Evolutionary conservation across 1,140 invertebrate species (phyloP), one percentile per base, ranked within the genome.

Genomic region (Melipona quadrifasciata): DNA sequence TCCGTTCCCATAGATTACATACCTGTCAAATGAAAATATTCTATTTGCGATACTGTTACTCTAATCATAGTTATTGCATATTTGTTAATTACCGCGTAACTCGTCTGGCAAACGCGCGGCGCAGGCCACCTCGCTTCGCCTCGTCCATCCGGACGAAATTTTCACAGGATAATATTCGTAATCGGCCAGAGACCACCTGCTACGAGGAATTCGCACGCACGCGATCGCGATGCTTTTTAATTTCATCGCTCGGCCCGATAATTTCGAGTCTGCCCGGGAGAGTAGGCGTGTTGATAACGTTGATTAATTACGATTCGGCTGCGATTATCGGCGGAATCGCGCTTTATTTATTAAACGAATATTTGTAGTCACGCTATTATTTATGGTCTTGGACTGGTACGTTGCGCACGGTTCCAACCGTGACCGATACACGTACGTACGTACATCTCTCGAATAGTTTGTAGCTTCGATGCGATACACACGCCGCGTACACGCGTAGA

Each of bases 1-100:
- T 24, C 47, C 77, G 64, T 31, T 11, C 21, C 84, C 79, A 85
- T 80, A 85, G 79, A 85, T 89, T 80, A 90, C 88, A 90, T 89
- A 85, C 88, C 88, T 85, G 85, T 85, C 88, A 90, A 90, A 90
- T 89, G 88, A 90, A 87, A 89, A 89, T 89, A 90, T 90, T 89
- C 87, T 89, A 86, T 89, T 88, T 89, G 87, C 87, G 75, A 88
- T 88, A 88, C 84, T 85, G 81, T 89, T 89, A 89, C 87, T 88
- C 87, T 89, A 89, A 89, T 89, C 87, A 88, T 83, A 89, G 87
- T 85, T 89, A 89, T 89, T 89, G 87, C 87, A 89, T 89, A 89
- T 89, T 89, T 82, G 87, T 72, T 89, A 88, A 89, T 88, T 89
- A 82, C 73, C 78, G 64, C 67, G 57, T 79, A 53, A 80, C 72